A percentile compares a stretch with the other conserved stretches of the same genome.
Evolutionary conservation across 2,888 invertebrate genomes (phyloP).

Genomic region (Thumatha senex): DNA sequence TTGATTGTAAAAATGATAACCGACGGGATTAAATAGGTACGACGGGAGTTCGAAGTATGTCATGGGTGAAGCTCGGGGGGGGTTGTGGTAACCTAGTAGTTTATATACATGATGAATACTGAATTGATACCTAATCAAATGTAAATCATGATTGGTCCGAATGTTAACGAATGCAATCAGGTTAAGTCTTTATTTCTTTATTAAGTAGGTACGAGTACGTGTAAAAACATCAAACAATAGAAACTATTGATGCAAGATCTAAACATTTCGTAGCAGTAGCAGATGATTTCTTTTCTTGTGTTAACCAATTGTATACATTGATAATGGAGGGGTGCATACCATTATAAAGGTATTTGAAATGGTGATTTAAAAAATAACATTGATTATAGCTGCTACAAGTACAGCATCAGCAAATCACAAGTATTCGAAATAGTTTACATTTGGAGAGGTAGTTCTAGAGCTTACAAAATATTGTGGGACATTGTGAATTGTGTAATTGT

Average conservation of each 20-base stretch:
- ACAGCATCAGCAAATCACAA: no score
- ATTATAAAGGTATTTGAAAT: not conserved
- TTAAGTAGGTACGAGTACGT: constrained; percentile 8
- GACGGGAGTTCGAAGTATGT: no score
- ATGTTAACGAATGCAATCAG: not conserved
- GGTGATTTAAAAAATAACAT: not conserved
- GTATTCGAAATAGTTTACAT: no score
- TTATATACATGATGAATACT: not conserved
- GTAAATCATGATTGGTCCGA: not conserved
- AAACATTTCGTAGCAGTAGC: constrained; percentile 1
- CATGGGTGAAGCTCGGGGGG: no score
- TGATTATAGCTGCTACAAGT: no score
- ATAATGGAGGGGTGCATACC: constrained; percentile 4
- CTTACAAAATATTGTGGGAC: no score
- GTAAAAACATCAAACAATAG: constrained; percentile 43
- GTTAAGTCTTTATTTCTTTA: not conserved
- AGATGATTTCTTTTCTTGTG: not conserved
- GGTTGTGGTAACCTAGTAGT: no score
- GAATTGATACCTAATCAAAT: not conserved
- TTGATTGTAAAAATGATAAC: no score
- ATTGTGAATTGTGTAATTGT: no score
- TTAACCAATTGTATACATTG: not conserved
- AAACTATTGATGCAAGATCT: constrained; percentile 43
- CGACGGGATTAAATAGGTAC: no score
- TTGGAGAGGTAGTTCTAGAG: no score